Evolutionary conservation across 1,140 invertebrate species (phyloP).

Genomic region (Holotrichia oblita): DNA sequence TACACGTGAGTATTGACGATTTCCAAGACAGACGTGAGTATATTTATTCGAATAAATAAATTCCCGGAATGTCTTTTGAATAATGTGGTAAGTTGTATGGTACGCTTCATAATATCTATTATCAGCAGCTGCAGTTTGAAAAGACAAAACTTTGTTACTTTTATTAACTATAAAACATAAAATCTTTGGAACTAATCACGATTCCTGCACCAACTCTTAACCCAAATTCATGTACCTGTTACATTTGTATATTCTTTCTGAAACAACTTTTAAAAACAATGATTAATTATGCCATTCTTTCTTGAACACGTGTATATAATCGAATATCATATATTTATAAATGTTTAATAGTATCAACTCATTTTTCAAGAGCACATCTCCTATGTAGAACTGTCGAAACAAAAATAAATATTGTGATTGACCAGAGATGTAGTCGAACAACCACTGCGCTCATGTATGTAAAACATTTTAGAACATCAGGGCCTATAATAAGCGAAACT

Average conservation of each 20-base stretch:
- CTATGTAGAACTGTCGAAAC: constrained; percentile 18
- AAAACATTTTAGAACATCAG: neutral
- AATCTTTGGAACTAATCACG: too few species aligned
- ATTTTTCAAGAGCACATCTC: neutral
- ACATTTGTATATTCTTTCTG: neutral
- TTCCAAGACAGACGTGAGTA: neutral
- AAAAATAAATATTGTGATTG: constrained; percentile 22
- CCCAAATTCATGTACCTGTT: too few species aligned
- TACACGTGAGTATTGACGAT: neutral
- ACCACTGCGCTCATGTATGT: neutral
- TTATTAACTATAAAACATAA: too few species aligned
- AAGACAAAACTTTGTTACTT: too few species aligned
- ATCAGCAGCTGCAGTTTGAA: too few species aligned
- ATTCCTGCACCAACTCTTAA: too few species aligned
- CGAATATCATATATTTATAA: constrained; percentile 15
- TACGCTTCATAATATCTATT: too few species aligned
- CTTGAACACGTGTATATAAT: constrained; percentile 3
- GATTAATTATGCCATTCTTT: neutral
- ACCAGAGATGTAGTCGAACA: neutral
- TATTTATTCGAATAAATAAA: neutral
- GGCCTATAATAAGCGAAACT: too few species aligned
- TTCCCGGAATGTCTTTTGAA: too few species aligned
- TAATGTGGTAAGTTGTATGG: too few species aligned
- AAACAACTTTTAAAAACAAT: neutral
- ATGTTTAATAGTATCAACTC: neutral